A percentile compares a stretch with the other conserved stretches of the same genome.
These are phyloP conservation scores for Cantharis nigra DNA, from an alignment of 2,888 invertebrate species.

Conservation along the genomic window DNA sequence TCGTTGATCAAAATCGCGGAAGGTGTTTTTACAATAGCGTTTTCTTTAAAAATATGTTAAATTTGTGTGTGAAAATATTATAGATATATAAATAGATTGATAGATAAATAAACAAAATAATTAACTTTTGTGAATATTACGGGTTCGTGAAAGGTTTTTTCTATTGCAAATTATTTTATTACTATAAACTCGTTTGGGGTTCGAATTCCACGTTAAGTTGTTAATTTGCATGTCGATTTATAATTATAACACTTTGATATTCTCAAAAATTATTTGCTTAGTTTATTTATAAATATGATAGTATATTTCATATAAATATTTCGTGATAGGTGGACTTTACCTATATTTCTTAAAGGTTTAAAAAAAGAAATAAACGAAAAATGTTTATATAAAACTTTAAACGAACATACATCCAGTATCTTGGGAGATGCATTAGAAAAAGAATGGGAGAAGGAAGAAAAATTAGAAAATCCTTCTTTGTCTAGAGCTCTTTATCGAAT, in stretches of 20 bases:
- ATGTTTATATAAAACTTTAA: constrained; percentile 57
- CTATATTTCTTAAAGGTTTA: constrained; percentile 56
- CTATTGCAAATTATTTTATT: background rate
- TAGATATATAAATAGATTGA: background rate
- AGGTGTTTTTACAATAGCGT: too few relatives aligned
- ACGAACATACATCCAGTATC: constrained; percentile 65
- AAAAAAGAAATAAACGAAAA: constrained; percentile 56
- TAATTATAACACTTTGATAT: background rate
- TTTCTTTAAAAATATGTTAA: background rate
- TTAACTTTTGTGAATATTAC: background rate
- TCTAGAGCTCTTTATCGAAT: constrained; percentile 38
- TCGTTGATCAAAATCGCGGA: too few relatives aligned
- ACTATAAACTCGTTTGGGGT: background rate
- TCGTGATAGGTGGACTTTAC: constrained; percentile 55
- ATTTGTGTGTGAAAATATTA: background rate
- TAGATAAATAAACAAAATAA: background rate
- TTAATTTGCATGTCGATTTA: too few relatives aligned
- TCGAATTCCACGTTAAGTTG: too few relatives aligned
- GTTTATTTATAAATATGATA: background rate
- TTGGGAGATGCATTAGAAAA: constrained; percentile 67
- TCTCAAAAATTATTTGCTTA: background rate
- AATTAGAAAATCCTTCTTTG: constrained; percentile 37
- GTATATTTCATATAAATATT: background rate
- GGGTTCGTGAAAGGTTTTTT: background rate
- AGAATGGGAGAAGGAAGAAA: constrained; percentile 46